A percentile compares a stretch with the other conserved stretches of the same genome.
These are phyloP conservation scores for Luidia sarsii DNA, from an alignment of 53 echinoderm and acorn worm species.

Conservation along the genomic window DNA sequence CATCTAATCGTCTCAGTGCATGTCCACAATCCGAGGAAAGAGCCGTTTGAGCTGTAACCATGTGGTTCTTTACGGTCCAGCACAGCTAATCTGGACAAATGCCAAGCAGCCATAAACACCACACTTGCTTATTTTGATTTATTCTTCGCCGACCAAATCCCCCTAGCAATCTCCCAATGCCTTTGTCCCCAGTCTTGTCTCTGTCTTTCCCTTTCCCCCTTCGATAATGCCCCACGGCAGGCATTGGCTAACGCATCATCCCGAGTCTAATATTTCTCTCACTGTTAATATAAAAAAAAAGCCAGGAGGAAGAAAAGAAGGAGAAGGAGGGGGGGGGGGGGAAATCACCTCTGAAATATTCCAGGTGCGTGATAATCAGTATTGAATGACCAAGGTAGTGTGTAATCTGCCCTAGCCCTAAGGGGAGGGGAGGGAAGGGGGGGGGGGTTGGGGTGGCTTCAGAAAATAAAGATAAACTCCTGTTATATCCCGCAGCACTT, in stretches of 20 bases:
- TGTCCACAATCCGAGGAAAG: too few species aligned
- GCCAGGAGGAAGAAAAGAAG: background rate
- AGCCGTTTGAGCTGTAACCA: too few species aligned
- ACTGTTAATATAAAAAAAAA: conserved; percentile 2
- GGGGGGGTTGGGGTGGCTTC: background rate
- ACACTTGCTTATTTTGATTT: too few species aligned
- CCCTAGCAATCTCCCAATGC: conserved; percentile 7
- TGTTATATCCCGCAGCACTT: conserved; percentile 24
- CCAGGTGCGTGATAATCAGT: conserved; percentile 49
- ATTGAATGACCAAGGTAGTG: conserved; percentile 44
- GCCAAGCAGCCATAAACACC: too few species aligned
- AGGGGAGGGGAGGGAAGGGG: background rate
- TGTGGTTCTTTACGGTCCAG: too few species aligned
- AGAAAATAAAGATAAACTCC: conserved; percentile 7
- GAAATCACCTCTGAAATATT: conserved; percentile 39
- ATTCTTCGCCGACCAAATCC: too few species aligned
- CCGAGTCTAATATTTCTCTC: conserved; percentile 44
- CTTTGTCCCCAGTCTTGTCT: too few species aligned
- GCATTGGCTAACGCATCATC: background rate
- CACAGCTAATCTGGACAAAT: too few species aligned
- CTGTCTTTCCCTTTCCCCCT: too few species aligned
- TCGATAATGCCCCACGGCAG: background rate
- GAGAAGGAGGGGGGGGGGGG: background rate
- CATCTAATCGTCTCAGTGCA: too few species aligned
- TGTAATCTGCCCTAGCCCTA: conserved; percentile 41